Evolutionary conservation across 2,113 vertebrate genomes (phyloP), one percentile per base, ranked within the genome.

Genomic region (Percina caprodes): DNA sequence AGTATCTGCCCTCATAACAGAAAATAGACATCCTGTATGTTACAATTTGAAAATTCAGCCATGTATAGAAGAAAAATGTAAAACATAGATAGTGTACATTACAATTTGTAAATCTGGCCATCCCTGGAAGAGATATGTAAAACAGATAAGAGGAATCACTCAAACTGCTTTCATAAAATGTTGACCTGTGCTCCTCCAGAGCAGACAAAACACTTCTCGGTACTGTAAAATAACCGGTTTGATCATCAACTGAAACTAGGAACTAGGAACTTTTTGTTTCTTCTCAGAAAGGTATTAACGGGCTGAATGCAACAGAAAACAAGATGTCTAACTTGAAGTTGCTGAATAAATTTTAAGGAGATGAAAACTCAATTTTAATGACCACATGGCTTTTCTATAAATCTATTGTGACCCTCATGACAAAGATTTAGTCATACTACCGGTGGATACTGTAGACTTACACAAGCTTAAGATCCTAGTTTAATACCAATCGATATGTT

Each of bases 141-240:
- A 42, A 35, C 23, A 66, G 45, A 51, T 45, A 51, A 6, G 14
- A 58, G 23, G 55, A 73, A 86, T 84, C 19, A 65, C 51, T 30
- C 19, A 19, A 45, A 26, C 18, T 45, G 61, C 19, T 71, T 59
- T 30, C 51, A 39, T 59, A 69, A 42, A 73, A 65, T 16, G 18
- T 52, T 75, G 23, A 51, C 55, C 48, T 65, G 23, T 21, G 45
- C 24, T 56, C 73, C 52, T 79, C 69, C 56, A 39, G 35, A 70
- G 61, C 16, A 56, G 33, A 67, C 18, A 6, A 52, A 23, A 76
- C 77, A 82, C 3, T 77, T 83, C 88, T 35, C 10, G 9, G 84
- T 60, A 82, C 10, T 16, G 62, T 73, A 61, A 61, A 82, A 86
- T 42, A 42, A 90, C 79, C 6, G 13, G 88, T 88, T 83, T 85